Evolutionary conservation across 2,113 vertebrate species (phyloP).

Genomic region (Phocoena phocoena): DNA sequence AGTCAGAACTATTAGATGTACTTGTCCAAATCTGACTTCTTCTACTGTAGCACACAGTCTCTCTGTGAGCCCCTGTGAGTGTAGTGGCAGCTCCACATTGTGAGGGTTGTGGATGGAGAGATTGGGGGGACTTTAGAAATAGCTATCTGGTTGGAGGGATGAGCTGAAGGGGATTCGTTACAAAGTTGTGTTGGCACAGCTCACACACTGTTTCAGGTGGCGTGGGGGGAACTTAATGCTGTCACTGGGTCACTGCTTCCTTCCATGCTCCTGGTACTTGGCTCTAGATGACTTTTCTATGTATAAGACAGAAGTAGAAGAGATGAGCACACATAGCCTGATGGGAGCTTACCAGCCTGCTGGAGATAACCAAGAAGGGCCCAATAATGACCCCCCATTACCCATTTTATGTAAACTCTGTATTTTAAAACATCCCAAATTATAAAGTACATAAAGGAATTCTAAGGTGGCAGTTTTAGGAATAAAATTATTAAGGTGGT

Average conservation of each 20-base stretch:
- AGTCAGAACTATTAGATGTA: neutral
- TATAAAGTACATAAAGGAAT: neutral
- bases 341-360: neutral
- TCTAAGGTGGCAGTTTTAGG: neutral
- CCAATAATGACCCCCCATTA: neutral
- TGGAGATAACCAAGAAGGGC: neutral
- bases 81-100: neutral
- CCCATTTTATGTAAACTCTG: neutral
- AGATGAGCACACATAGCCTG: neutral
- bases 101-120: fast-evolving
- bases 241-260: neutral
- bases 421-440: neutral
- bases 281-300: neutral
- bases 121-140: neutral
- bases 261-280: neutral
- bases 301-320: neutral
- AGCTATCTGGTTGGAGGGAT: neutral
- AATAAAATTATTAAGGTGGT: neutral
- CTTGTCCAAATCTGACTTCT: neutral
- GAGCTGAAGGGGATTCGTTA: neutral
- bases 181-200: neutral
- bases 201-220: neutral
- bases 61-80: neutral
- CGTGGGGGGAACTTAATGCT: neutral
- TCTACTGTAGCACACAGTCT: neutral